Evolutionary conservation across 2,113 vertebrate genomes (phyloP), one percentile per base, ranked within the genome.

Genomic region (Pituophis catenifer): DNA sequence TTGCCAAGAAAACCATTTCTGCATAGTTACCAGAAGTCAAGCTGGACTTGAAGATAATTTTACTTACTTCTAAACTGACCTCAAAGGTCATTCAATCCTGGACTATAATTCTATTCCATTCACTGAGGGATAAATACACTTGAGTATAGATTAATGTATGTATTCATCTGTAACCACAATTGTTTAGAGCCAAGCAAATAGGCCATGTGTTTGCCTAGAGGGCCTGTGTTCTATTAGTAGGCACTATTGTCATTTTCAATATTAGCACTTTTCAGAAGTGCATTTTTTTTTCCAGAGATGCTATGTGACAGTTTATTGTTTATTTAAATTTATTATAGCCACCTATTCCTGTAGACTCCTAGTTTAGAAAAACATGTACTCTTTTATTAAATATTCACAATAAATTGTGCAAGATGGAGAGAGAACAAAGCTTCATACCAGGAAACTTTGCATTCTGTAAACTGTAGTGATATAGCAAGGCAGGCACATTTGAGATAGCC

Each of bases 171-270:
- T 44, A n/a, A 94, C 38, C 29, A 90, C n/a, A 55, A 70, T 55
- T 93, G 94, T 91, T 48, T 55, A 89, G 88, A 91, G 88, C 33
- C 11, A 93, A 54, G 33, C 19, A 94, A 92, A 29, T 70, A 93
- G 33, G 26, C 89, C 65, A 58, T 91, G 17, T 15, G 33, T 86
- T 93, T 65, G 87, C 29, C 50, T 89, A 17, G 29, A 86, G 54
- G 62, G 13, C 55, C 24, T 91, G 24, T 59, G 44, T 96, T 75
- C 81, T 21, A 89, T 93, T 52, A 33, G 21, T 90, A 93, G 38
- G 7, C 92, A 70, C 11, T 81, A 90, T 3, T 90, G 62, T n/a
- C 44, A 53, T 86, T 86, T 81, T 0, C 0, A 94, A 96, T 95
- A 29, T 12, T 89, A 29, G 87, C 70, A 9, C 54, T 93, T 58